Percentiles rank a stretch among this genome's conserved stretches.
phyloP scores from a whole-genome alignment of 2,888 invertebrate genomes.

The Coronaproctus castanopsis region DNA sequence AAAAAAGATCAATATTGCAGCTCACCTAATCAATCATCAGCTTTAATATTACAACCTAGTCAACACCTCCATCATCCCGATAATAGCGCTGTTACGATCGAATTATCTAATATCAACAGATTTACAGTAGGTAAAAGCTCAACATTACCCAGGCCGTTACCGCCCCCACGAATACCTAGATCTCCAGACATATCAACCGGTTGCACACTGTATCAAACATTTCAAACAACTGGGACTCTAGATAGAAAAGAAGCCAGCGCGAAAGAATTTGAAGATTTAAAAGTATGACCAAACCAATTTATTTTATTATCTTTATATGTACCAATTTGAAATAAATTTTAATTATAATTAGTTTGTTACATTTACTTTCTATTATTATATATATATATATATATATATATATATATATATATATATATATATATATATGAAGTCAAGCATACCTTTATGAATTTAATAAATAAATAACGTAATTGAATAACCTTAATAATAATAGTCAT shows the following conservation, averaged over 20 bases:
- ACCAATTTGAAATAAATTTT: too few species aligned
- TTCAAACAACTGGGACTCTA: slow-evolving; percentile 1
- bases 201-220: neutral
- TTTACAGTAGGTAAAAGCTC: slow-evolving; percentile 9
- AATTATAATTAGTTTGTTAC: too few species aligned
- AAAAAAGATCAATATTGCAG: slow-evolving; percentile 3
- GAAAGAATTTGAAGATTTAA: slow-evolving; percentile 7
- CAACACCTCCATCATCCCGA: slow-evolving; percentile 5
- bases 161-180: slow-evolving; percentile 8
- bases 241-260: slow-evolving; percentile 3
- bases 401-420: neutral
- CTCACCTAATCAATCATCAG: slow-evolving; percentile 8
- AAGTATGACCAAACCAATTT: slow-evolving; percentile 6
- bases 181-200: neutral
- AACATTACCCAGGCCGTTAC: slow-evolving; percentile 10
- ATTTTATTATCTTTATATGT: too few species aligned
- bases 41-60: slow-evolving; percentile 10
- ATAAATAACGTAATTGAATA: too few species aligned
- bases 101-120: slow-evolving; percentile 8
- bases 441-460: too few species aligned
- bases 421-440: neutral
- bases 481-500: too few species aligned
- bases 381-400: neutral
- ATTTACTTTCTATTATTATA: too few species aligned
- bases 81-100: slow-evolving; percentile 6